Percentiles rank a stretch among this genome's conserved stretches.
These are phyloP conservation scores for Drosophila azteca DNA, from an alignment of 1,140 invertebrate species.

Conservation along the genomic window DNA sequence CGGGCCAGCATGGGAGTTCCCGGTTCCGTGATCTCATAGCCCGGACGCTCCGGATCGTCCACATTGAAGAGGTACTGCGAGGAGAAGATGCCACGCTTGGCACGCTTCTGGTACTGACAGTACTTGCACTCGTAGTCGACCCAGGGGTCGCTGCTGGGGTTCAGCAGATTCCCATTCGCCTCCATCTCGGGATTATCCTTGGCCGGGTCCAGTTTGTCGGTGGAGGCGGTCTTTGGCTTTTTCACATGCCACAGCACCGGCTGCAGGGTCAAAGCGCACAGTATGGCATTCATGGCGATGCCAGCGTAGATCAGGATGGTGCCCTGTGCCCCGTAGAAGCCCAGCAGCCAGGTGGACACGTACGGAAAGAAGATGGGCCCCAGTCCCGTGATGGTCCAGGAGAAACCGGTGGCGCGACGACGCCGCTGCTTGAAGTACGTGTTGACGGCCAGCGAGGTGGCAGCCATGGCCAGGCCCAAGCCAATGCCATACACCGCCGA, in stretches of 20 bases:
- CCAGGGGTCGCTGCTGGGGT: conserved; percentile 57
- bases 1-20: conserved; percentile 87
- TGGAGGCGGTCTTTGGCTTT: conserved; percentile 33
- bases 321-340: conserved; percentile 85
- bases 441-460: conserved; percentile 86
- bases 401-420: conserved; percentile 86
- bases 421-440: conserved; percentile 86
- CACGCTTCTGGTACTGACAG: conserved; percentile 63
- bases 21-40: conserved; percentile 87
- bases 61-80: conserved; percentile 88
- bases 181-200: conserved; percentile 46
- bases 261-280: conserved; percentile 86
- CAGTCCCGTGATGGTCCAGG: conserved; percentile 86
- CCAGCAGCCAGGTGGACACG: conserved; percentile 84
- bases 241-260: conserved; percentile 86
- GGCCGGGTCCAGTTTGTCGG: neutral
- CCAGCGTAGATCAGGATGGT: conserved; percentile 86
- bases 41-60: conserved; percentile 86
- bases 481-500: conserved; percentile 84
- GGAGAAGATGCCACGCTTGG: conserved; percentile 85
- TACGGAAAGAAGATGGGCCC: conserved; percentile 86
- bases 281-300: conserved; percentile 85
- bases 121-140: conserved; percentile 83
- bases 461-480: conserved; percentile 86
- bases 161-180: conserved; percentile 63